These are phyloP conservation scores for Onchidella celtica DNA, from an alignment of 2,888 invertebrate species.

Conservation along the genomic window DNA sequence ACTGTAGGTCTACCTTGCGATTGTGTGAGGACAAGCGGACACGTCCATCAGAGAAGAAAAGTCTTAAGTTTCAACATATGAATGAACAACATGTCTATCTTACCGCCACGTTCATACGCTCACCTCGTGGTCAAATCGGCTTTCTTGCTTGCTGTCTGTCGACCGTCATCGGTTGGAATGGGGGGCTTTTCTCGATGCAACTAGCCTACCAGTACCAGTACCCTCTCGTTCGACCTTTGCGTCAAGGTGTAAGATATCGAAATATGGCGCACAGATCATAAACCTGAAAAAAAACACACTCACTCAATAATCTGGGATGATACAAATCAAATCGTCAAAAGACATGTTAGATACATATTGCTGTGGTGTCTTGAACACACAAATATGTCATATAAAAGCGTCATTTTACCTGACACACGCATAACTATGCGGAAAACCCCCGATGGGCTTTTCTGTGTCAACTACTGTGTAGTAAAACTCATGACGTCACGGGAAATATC, in stretches of 20 bases:
- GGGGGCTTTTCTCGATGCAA: neutral
- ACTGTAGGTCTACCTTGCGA: too few relatives aligned
- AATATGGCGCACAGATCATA: conserved; percentile 47
- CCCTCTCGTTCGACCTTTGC: conserved; percentile 16
- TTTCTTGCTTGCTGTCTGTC: neutral
- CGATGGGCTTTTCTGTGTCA: conserved; percentile 17
- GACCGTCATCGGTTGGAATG: neutral
- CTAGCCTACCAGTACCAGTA: neutral
- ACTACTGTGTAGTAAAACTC: neutral
- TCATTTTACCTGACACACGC: conserved; percentile 7
- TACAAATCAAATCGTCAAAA: too few relatives aligned
- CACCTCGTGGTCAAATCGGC: neutral
- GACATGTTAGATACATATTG: too few relatives aligned
- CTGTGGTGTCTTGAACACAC: too few relatives aligned
- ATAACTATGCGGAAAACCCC: neutral
- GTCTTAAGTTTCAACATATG: neutral
- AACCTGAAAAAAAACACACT: conserved; percentile 34
- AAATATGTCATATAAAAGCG: too few relatives aligned
- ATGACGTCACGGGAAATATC: conserved; percentile 28
- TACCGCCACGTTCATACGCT: too few relatives aligned
- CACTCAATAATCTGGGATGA: too few relatives aligned
- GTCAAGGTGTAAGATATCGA: conserved; percentile 42
- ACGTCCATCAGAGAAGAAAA: too few relatives aligned
- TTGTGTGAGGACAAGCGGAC: too few relatives aligned
- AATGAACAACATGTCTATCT: neutral